Evolutionary conservation across 2,797 vertebrate species (phyloP), one percentile per base, ranked within the genome.

Genomic region (Decapterus maruadsi): DNA sequence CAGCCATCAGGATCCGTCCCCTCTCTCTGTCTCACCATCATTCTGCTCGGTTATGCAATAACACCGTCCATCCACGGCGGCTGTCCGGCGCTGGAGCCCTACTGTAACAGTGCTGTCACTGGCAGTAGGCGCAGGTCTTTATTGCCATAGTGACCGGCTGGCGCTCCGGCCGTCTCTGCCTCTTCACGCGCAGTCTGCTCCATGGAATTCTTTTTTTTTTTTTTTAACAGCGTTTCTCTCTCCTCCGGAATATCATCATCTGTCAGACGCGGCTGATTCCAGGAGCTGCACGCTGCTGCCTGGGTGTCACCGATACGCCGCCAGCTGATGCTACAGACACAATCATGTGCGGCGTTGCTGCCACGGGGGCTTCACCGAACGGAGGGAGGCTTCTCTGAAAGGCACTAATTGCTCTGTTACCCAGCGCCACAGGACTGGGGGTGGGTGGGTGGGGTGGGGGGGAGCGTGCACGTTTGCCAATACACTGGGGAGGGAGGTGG

Each of bases 21-120:
- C 75, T 68, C 75, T 82, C 68, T 83, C 75, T 68, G 73, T 82
- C 68, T 83, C 61, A 61, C 86, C 79, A 89, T 92, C 94, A 72
- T 84, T 86, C 90, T 81, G 90, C 88, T 94, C 88, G 93, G 90
- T 95, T 95, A 96, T 94, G 94, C 95, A 94, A 95, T 90, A 92
- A 92, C 92, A 90, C 93, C 13, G 90, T 90, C 86, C 91, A 93
- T 87, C 92, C 85, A 74, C 61, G 55, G 73, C 84, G 77, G 79
- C 84, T 75, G 83, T 74, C 86, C 85, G 88, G 80, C 74, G 87
- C 58, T 75, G 80, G 80, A 82, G 81, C 90, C 78, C 88, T 69
- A 26, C 80, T 77, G 72, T 79, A 81, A 80, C 86, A 63, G 72
- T 45, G 86, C 81, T 84, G 89, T 93, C 92, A 91, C 90, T 85